Evolutionary conservation across 2,113 vertebrate genomes (phyloP), one percentile per base, ranked within the genome.

Genomic region (Dolichallabes microphthalmus): DNA sequence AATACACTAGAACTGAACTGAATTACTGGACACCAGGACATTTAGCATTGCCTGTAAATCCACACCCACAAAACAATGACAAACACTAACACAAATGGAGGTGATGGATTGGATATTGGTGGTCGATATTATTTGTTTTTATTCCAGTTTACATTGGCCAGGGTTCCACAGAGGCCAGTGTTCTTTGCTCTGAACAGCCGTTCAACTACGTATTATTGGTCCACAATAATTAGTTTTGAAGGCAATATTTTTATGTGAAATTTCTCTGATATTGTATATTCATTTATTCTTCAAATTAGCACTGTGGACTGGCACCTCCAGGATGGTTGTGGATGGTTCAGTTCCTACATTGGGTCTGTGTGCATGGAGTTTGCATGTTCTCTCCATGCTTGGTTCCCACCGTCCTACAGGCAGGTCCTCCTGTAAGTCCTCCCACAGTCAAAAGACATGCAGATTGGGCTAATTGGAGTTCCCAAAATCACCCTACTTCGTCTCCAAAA

Each of bases 1-100:
- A 75, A 64, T 55, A 45, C 66, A 55, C 66, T 53, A 63, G 69
- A 74, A 53, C 75, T n/a, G 61, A 85, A 15, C 17, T 57, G 55
- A 13, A 57, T 57, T 57, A 57, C 15, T 15, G 55, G 17, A 57
- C 55, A 57, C 55, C 17, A 57, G 45, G 45, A 45, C 45, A 45
- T 45, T n/a, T 63, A n/a, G 61, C 9, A 10, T n/a, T 64, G 27
- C 25, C 25, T 64, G 61, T 64, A 68, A 17, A 68, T 5, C 15
- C 27, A 68, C 64, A 68, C 64, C 27, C 64, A 68, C 27, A 32
- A 68, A 68, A 32, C 30, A 68, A 6, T 1, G 25, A 61, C 4
- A 11, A 66, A 30, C 8, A 27, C 27, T 30, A 66, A 27, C 63
- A 30, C 30, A 69, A 32, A 7, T 8, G 2, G 20, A 19, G 13